Evolutionary conservation across 2,797 vertebrate genomes (phyloP), one percentile per base, ranked within the genome.

Genomic region (Aulostomus chinensis): DNA sequence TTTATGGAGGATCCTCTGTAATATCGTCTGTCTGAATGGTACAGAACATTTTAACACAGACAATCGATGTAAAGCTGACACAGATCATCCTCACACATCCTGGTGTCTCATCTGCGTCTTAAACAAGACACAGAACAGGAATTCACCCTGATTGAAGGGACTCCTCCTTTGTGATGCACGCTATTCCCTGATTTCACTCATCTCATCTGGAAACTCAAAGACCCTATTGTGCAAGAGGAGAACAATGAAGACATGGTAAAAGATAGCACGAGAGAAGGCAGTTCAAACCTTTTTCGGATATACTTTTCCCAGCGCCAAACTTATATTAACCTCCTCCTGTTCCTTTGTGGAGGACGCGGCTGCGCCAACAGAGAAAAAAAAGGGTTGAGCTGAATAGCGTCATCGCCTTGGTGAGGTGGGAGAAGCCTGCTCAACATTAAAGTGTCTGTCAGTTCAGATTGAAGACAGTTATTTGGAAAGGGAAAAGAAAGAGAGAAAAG

Each of bases 171-270:
- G 57, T 78, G 56, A 58, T 18, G 11, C 40, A 5, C 40, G 14
- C 58, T 26, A 32, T 48, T 70, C 54, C 59, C 47, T 67, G 54
- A 68, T 69, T 81, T 73, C 29, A 56, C 51, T 62, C 65, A 58
- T 48, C 80, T 67, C 77, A 76, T 74, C 66, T 54, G 68, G 65
- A 58, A 50, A 7, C 58, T 68, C 64, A 77, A 78, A 81, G 47
- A 54, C 32, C 5, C 29, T 53, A 65, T 69, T 73, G 68, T 69
- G 62, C 22, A 0, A 17, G 5, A 3, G 38, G 45, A 59, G 65
- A 75, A 78, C 51, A 70, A 79, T 53, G 43, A 40, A 3, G 25
- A 21, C 4, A 14, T 32, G 10, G 39, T 32, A 22, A 32, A 21
- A 34, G 57, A 60, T 15, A 53, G 36, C 7, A n/a, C 49, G 45